phyloP scores from a whole-genome alignment of 2,113 vertebrate species.

The Seriola quinqueradiata region DNA sequence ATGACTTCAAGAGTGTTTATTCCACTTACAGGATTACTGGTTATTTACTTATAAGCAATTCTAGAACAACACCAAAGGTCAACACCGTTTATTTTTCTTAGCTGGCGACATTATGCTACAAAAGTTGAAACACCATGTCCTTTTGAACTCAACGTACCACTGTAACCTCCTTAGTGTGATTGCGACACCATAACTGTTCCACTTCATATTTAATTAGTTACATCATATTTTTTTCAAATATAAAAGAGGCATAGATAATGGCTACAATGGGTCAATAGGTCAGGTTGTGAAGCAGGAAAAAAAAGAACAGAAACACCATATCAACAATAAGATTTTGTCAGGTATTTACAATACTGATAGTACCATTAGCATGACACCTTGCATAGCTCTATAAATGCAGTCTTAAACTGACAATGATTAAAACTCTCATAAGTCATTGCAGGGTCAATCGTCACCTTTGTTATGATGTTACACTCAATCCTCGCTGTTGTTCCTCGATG shows the following conservation, averaged over 20 bases:
- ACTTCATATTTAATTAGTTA: background rate
- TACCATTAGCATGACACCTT: constrained; percentile 26
- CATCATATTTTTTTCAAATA: background rate
- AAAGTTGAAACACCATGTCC: background rate
- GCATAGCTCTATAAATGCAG: constrained; percentile 18
- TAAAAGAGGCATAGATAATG: constrained; percentile 13
- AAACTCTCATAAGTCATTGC: constrained; percentile 17
- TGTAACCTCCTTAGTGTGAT: background rate
- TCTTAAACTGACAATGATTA: background rate
- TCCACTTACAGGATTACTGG: background rate
- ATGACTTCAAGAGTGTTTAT: background rate
- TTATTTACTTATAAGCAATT: constrained; percentile 11
- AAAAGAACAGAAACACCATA: background rate
- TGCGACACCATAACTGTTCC: background rate
- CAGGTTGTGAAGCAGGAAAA: background rate
- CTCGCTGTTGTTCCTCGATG: constrained; percentile 63
- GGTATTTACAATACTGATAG: background rate
- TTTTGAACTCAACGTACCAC: constrained; percentile 27
- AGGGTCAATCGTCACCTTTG: constrained; percentile 68
- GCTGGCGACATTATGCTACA: background rate
- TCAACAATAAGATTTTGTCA: background rate
- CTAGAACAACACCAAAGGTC: background rate
- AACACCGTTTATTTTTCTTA: background rate
- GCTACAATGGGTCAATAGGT: background rate
- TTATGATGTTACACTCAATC: constrained; percentile 62